Percentiles rank a stretch among this genome's conserved stretches.
Evolutionary conservation across 2,113 vertebrate genomes (phyloP).

Genomic region (Forbesichthys agassizii): DNA sequence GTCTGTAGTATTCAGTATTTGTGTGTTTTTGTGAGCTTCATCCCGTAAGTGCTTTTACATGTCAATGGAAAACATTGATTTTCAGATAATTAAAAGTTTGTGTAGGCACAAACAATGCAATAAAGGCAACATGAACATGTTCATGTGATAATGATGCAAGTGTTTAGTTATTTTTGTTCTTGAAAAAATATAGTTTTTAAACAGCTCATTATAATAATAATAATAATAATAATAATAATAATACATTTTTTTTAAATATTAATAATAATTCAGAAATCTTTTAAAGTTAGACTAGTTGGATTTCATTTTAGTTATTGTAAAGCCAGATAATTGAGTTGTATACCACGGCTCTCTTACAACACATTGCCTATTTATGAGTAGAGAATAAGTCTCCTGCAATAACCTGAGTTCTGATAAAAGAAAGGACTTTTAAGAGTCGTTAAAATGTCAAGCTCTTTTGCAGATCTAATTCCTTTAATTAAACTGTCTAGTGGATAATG

Average conservation of each 20-base stretch:
- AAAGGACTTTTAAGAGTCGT: constrained; percentile 39
- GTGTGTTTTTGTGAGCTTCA: neutral
- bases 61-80: neutral
- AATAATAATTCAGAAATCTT: too few species aligned
- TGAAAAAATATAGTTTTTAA: too few species aligned
- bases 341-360: neutral
- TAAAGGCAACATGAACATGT: too few species aligned
- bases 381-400: constrained; percentile 43
- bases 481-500: constrained; percentile 57
- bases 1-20: constrained; percentile 6
- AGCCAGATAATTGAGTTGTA: constrained; percentile 21
- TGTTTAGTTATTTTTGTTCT: too few species aligned
- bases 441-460: constrained; percentile 62
- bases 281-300: too few species aligned
- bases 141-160: too few species aligned
- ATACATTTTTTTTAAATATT: too few species aligned
- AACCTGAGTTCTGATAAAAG: constrained; percentile 42
- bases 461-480: constrained; percentile 60
- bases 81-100: neutral
- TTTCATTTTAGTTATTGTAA: too few species aligned
- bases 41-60: neutral
- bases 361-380: neutral
- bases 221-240: too few species aligned
- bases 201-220: too few species aligned
- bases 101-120: neutral